phyloP scores from a whole-genome alignment of 2,888 invertebrate genomes.

The Melinopterus prodromus region DNA sequence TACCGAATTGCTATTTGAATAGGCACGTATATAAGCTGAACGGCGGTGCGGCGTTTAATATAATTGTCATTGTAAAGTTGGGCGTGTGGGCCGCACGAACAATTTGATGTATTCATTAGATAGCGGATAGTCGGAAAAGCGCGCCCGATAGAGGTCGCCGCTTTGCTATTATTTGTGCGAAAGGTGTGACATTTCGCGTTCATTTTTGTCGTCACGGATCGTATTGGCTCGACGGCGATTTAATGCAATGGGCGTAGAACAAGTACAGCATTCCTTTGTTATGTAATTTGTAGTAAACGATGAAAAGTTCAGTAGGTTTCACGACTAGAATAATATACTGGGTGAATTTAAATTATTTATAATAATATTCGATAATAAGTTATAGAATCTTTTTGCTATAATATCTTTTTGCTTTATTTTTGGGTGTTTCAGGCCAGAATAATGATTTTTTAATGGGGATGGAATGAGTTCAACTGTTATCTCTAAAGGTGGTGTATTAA shows the following conservation, averaged over 20 bases:
- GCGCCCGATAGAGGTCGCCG: background rate
- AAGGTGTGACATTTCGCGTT: background rate
- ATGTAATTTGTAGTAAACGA: background rate
- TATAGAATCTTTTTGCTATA: no score
- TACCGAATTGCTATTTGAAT: background rate
- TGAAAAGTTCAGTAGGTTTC: background rate
- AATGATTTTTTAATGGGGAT: no score
- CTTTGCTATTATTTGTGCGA: background rate
- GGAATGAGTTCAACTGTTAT: no score
- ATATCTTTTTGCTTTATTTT: no score
- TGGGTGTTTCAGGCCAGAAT: no score
- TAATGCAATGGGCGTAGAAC: background rate
- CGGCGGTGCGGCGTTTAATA: background rate
- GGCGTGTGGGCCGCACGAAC: background rate
- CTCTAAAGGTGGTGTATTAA: no score
- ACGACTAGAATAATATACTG: background rate
- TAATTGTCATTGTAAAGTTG: background rate
- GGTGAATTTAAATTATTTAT: no score
- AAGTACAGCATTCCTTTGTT: background rate
- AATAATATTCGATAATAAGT: no score
- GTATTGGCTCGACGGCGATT: background rate
- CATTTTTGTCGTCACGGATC: background rate
- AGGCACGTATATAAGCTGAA: background rate
- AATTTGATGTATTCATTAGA: conserved; percentile 4
- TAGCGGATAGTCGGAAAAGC: background rate